Evolutionary conservation across 2,797 vertebrate species (phyloP).

Genomic region (Urocyon cinereoargenteus): DNA sequence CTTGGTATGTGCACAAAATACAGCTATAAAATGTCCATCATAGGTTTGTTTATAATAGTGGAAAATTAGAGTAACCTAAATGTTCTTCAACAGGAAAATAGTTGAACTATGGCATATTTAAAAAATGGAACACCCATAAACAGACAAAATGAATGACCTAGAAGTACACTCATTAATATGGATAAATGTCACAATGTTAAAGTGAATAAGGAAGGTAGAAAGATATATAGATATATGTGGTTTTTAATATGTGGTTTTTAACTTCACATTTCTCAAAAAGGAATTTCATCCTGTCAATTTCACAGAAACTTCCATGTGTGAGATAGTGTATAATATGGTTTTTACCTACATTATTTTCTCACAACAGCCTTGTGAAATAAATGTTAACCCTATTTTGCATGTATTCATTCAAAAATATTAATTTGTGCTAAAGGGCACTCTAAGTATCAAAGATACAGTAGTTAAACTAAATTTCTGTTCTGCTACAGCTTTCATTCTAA

Average conservation of each 20-base stretch:
- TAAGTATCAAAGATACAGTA: not conserved
- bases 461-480: not conserved
- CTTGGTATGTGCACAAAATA: not conserved
- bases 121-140: not conserved
- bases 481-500: not conserved
- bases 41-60: not conserved
- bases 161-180: not conserved
- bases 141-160: not conserved
- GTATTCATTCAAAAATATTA: not conserved
- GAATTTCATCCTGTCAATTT: not conserved
- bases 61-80: conserved; percentile 10
- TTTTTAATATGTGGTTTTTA: not conserved
- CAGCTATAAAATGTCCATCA: not conserved
- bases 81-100: not conserved
- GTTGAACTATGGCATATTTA: not conserved
- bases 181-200: conserved; percentile 5
- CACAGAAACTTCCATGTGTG: not conserved
- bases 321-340: not conserved
- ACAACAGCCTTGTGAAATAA: not conserved
- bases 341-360: not conserved
- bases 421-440: not conserved
- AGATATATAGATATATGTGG: not conserved
- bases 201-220: not conserved
- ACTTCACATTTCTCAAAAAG: conserved; percentile 22
- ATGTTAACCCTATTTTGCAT: not conserved